Conservation (phyloP, 2,888 invertebrate genomes). For the Tachina lurida region DNA sequence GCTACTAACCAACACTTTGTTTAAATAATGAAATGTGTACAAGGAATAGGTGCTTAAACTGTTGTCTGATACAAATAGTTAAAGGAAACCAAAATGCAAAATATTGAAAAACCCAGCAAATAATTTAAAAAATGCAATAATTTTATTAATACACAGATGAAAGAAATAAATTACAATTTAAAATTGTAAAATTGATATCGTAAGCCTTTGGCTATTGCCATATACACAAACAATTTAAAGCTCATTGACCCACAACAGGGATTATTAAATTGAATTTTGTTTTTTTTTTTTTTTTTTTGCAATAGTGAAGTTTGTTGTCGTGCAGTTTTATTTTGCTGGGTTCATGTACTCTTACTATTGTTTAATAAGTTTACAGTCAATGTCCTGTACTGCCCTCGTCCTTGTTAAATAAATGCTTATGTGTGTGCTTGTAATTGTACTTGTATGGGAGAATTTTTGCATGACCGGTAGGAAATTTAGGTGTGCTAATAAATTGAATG, state of each 20-base stretch:
- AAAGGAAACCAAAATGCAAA: slow-evolving; percentile 2
- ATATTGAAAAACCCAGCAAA: slow-evolving; percentile 27
- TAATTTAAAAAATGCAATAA: background rate
- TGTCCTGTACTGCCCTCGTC: slow-evolving; percentile 22
- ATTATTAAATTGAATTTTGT: background rate
- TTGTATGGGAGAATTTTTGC: background rate
- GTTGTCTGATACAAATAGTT: slow-evolving; percentile 28
- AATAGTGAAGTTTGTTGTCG: background rate
- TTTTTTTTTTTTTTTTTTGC: background rate
- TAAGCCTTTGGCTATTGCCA: background rate
- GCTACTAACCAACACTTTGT: slow-evolving; percentile 16
- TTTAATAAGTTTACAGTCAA: slow-evolving; percentile 50
- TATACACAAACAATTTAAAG: background rate
- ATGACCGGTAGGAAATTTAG: slow-evolving; percentile 24
- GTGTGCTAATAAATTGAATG: background rate
- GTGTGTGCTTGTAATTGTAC: background rate
- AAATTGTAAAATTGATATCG: background rate
- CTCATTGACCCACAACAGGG: background rate
- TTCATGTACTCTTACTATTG: slow-evolving; percentile 26
- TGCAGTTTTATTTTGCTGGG: slow-evolving; percentile 38
- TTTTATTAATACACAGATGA: background rate
- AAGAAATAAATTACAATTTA: background rate
- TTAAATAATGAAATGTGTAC: slow-evolving; percentile 14
- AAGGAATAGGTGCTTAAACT: slow-evolving; percentile 55
- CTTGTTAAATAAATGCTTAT: slow-evolving; percentile 15